Conservation (phyloP, 2,113 vertebrate genomes). For the Vimba vimba region DNA sequence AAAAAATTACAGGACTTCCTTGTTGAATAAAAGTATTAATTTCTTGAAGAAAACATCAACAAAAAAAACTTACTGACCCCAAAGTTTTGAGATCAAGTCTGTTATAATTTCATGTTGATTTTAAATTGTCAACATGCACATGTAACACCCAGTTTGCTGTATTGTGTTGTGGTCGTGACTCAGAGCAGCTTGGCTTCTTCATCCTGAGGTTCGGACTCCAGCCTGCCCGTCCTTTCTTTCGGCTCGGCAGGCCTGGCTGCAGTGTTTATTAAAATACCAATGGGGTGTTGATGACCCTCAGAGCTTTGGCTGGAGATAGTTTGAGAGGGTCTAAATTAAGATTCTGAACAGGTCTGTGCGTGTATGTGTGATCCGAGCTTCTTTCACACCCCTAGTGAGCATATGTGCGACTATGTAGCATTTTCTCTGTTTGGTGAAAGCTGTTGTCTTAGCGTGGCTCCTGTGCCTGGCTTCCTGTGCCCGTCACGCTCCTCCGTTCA, state of each 20-base stretch:
- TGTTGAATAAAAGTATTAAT: neutral
- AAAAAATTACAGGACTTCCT: neutral
- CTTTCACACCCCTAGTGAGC: slow-evolving; percentile 31
- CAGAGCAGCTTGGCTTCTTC: slow-evolving; percentile 23
- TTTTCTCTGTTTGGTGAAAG: slow-evolving; percentile 32
- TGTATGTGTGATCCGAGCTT: slow-evolving; percentile 12
- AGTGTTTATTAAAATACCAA: slow-evolving; percentile 36
- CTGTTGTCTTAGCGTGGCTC: slow-evolving; percentile 50
- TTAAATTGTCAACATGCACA: neutral
- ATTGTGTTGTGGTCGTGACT: slow-evolving; percentile 48
- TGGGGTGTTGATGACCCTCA: slow-evolving; percentile 36
- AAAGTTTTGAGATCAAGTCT: neutral
- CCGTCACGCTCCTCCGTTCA: slow-evolving; percentile 12
- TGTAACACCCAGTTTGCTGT: neutral
- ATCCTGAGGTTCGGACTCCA: slow-evolving; percentile 27
- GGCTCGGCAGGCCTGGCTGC: slow-evolving; percentile 27
- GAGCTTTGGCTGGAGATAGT: slow-evolving; percentile 38
- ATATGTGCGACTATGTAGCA: slow-evolving; percentile 10
- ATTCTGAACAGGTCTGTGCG: slow-evolving; percentile 10
- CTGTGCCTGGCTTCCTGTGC: slow-evolving; percentile 42
- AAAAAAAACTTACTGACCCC: neutral
- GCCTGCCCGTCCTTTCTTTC: neutral
- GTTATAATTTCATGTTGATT: neutral
- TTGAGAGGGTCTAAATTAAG: slow-evolving; percentile 51
- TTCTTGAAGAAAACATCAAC: neutral